phyloP scores from a whole-genome alignment of 2,113 vertebrate species.

The Proteles cristata region DNA sequence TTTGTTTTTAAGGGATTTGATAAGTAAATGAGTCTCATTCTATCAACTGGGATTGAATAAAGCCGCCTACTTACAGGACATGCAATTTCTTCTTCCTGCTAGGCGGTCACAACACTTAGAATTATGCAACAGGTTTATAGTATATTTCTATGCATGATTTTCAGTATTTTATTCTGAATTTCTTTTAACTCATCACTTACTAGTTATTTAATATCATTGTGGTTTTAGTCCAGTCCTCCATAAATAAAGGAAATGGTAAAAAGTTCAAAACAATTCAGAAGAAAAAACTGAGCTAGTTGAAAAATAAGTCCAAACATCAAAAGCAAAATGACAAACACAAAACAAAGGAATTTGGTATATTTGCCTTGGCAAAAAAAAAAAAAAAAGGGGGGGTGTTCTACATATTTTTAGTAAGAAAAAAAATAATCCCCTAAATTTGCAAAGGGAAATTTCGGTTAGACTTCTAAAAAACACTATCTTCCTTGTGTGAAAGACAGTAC shows the following conservation, averaged over 20 bases:
- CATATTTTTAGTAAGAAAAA: background rate
- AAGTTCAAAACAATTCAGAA: slow-evolving; percentile 5
- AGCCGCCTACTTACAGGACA: background rate
- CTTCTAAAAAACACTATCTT: background rate
- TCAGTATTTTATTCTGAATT: background rate
- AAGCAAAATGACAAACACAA: background rate
- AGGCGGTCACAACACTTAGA: background rate
- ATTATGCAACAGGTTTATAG: background rate
- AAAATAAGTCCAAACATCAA: background rate
- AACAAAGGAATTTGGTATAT: background rate
- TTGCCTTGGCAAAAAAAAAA: background rate
- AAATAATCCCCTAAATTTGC: background rate
- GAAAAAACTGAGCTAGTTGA: background rate
- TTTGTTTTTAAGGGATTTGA: background rate
- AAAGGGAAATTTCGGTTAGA: background rate
- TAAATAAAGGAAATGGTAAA: background rate
- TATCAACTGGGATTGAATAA: background rate
- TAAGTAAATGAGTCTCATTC: background rate
- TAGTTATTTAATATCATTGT: background rate
- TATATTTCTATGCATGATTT: background rate
- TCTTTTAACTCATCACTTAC: background rate
- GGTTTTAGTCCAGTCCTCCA: background rate
- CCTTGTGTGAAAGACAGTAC: rapidly evolving
- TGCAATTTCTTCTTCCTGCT: background rate
- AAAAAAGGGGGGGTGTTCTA: background rate